Evolutionary conservation across 2,888 invertebrate species (phyloP).

Genomic region (Sinodicranocentrus sp.): DNA sequence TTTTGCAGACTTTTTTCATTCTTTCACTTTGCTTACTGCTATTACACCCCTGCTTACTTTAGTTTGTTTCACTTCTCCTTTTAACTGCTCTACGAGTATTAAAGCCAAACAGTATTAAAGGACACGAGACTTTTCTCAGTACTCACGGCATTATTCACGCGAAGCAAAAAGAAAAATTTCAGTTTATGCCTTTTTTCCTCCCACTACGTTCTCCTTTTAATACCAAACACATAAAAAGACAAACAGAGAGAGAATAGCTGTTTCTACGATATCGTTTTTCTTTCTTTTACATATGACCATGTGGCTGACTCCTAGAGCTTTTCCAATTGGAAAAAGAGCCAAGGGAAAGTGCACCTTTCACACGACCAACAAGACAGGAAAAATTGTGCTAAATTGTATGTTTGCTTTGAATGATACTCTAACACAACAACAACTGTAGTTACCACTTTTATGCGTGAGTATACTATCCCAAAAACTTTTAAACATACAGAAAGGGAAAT

Average conservation of each 20-base stretch:
- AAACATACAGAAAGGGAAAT: too few relatives aligned
- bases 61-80: slow-evolving; percentile 4
- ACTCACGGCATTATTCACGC: not conserved
- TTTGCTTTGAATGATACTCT: not conserved
- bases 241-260: not conserved
- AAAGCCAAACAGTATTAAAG: not conserved
- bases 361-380: not conserved
- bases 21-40: slow-evolving; percentile 23
- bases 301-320: not conserved
- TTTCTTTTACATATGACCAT: slow-evolving; percentile 15
- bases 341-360: slow-evolving; percentile 8
- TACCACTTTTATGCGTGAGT: too few relatives aligned
- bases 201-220: slow-evolving; percentile 9
- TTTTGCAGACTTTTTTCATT: slow-evolving; percentile 23
- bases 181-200: slow-evolving; percentile 15
- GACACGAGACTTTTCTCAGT: not conserved
- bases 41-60: slow-evolving; percentile 7
- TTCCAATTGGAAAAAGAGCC: not conserved
- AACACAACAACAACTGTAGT: too few relatives aligned
- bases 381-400: not conserved
- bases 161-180: not conserved
- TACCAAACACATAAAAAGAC: slow-evolving; percentile 1
- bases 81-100: slow-evolving; percentile 6
- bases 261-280: slow-evolving; percentile 3
- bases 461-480: too few relatives aligned